Evolutionary conservation across 2,888 invertebrate species (phyloP).

Genomic region (Cyclophora albipunctata): DNA sequence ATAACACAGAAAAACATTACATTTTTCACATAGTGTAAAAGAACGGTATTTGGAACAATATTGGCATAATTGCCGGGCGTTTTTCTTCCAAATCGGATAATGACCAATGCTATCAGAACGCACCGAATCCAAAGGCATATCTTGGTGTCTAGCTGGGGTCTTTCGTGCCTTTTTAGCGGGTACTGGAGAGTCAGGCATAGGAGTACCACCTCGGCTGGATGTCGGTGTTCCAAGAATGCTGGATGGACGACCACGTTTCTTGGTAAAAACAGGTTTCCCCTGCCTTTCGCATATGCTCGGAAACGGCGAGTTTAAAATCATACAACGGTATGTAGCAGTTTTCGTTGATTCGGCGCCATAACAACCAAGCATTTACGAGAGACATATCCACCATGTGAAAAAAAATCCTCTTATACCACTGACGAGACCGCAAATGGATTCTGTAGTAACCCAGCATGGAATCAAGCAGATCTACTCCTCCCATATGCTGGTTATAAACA

Average conservation of each 20-base stretch:
- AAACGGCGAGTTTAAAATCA: too few species aligned
- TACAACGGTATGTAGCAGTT: background rate
- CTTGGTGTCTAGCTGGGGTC: too few species aligned
- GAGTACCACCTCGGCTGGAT: background rate
- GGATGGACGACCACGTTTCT: background rate
- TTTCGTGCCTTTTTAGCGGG: background rate
- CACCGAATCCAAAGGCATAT: too few species aligned
- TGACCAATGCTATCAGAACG: background rate
- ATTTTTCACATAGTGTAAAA: background rate
- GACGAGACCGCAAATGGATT: background rate
- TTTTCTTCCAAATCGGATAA: background rate
- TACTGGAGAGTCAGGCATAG: background rate
- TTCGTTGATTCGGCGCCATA: background rate
- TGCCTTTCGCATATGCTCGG: background rate
- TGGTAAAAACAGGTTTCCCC: background rate
- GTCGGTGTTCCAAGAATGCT: background rate
- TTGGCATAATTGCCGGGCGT: background rate
- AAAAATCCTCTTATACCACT: background rate
- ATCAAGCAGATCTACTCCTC: constrained; percentile 15
- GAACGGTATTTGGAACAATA: background rate
- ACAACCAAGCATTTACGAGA: background rate
- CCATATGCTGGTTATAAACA: constrained; percentile 26
- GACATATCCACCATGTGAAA: background rate
- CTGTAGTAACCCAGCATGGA: background rate
- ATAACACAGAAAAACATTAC: background rate